These are phyloP conservation scores for Macaria notata DNA, from an alignment of 2,888 invertebrate genomes.

Conservation along the genomic window DNA sequence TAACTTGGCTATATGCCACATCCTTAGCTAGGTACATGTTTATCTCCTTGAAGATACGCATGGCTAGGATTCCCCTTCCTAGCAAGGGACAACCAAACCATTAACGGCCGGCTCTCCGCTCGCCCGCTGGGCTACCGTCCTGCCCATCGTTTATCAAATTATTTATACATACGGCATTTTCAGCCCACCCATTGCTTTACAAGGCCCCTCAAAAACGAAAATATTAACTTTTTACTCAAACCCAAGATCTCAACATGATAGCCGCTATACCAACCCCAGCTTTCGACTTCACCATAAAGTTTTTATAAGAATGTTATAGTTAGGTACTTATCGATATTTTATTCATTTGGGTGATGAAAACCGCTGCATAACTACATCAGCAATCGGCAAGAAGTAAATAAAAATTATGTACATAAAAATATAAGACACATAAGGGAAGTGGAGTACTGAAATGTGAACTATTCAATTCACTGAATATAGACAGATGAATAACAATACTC, in stretches of 20 bases:
- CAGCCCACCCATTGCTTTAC: conserved; percentile 55
- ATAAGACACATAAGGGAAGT: no score
- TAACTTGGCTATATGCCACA: conserved; percentile 3
- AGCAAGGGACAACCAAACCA: conserved; percentile 44
- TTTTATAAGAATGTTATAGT: neutral
- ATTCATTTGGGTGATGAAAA: no score
- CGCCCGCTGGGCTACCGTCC: conserved; percentile 66
- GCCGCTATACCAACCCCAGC: conserved; percentile 1
- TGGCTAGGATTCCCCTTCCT: conserved; percentile 33
- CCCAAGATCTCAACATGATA: conserved; percentile 25
- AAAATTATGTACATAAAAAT: no score
- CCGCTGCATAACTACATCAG: no score
- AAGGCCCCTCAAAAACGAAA: conserved; percentile 41
- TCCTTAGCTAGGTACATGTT: neutral
- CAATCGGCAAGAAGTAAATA: no score
- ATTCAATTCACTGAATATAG: no score
- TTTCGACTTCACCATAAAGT: conserved; percentile 3
- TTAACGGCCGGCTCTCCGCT: conserved; percentile 51
- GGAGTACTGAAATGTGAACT: no score
- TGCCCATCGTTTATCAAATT: conserved; percentile 67
- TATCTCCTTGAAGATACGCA: conserved; percentile 16
- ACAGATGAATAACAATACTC: no score
- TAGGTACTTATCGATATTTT: no score
- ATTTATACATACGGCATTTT: conserved; percentile 55
- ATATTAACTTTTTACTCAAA: conserved; percentile 32